These are phyloP conservation scores for sheep (Ovis aries) DNA, from an alignment of 2,113 vertebrate genomes.

Conservation along the genomic window DNA sequence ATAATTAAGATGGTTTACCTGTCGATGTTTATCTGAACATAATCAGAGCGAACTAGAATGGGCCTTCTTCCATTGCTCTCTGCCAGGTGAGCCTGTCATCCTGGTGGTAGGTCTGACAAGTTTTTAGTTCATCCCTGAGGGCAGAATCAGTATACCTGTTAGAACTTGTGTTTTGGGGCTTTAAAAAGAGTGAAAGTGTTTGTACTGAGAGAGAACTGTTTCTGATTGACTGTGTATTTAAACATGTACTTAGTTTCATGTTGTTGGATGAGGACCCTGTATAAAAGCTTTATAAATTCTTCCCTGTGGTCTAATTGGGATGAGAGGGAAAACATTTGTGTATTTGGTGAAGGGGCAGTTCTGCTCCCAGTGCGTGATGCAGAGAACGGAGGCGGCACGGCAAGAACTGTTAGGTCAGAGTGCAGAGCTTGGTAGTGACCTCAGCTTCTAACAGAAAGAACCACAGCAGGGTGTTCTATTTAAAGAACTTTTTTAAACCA, in stretches of 20 bases:
- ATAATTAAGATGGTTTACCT: neutral
- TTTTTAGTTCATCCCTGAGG: neutral
- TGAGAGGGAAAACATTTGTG: neutral
- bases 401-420: neutral
- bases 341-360: neutral
- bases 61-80: neutral
- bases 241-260: neutral
- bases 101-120: neutral
- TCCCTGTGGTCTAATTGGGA: neutral
- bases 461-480: neutral
- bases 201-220: neutral
- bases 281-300: neutral
- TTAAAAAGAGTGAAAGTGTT: neutral
- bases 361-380: no score
- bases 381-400: neutral
- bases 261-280: neutral
- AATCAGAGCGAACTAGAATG: neutral
- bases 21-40: neutral
- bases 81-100: neutral
- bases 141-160: neutral
- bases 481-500: neutral
- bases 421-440: neutral
- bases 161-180: neutral
- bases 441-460: neutral
- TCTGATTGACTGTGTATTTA: neutral